phyloP scores from a whole-genome alignment of 2,888 invertebrate genomes.

The Lycia hirtaria region DNA sequence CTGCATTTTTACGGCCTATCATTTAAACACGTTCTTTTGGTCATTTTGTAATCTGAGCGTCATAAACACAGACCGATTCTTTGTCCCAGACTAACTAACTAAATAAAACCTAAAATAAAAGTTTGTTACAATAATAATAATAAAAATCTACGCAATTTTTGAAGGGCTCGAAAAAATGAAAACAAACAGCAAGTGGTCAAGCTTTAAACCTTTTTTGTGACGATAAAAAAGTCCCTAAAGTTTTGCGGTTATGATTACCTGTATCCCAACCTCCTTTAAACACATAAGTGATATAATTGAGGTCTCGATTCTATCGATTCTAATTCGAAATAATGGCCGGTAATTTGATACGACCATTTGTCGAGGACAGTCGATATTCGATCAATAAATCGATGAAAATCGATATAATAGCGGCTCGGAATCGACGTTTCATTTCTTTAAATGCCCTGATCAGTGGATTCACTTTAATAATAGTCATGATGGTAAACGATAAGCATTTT shows the following conservation, averaged over 20 bases:
- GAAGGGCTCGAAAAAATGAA: conserved; percentile 44
- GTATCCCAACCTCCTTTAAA: conserved; percentile 81
- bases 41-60: conserved; percentile 73
- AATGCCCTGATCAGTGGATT: conserved; percentile 82
- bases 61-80: conserved; percentile 70
- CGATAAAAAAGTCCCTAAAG: conserved; percentile 51
- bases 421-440: conserved; percentile 85
- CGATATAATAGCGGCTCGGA: conserved; percentile 78
- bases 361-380: conserved; percentile 84
- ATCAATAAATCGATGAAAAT: conserved; percentile 85
- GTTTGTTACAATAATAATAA: conserved; percentile 25
- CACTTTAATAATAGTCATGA: conserved; percentile 81
- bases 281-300: conserved; percentile 85
- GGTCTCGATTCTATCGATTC: conserved; percentile 83
- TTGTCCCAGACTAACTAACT: conserved; percentile 60
- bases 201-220: conserved; percentile 44
- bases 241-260: conserved; percentile 74
- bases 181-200: conserved; percentile 51
- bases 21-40: conserved; percentile 69
- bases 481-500: conserved; percentile 74
- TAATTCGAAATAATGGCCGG: conserved; percentile 83
- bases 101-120: too few species aligned
- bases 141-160: conserved; percentile 16
- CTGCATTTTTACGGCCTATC: conserved; percentile 69
- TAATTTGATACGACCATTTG: conserved; percentile 83